Evolutionary conservation across 2,113 vertebrate species (phyloP).

Genomic region (Bos javanicus): DNA sequence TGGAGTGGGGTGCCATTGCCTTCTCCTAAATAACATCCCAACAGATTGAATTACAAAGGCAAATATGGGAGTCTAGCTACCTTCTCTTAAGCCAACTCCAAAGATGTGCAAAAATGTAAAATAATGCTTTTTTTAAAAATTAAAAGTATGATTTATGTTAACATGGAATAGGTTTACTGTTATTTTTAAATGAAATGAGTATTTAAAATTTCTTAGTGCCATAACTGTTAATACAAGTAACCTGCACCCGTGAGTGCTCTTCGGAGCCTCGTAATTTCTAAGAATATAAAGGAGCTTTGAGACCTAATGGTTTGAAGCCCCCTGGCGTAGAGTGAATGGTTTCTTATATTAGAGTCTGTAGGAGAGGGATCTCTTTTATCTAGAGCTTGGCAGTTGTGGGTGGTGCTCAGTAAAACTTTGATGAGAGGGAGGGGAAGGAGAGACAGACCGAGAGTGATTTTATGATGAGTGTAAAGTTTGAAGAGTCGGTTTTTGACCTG

Average conservation of each 20-base stretch:
- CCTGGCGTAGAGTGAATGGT: background rate
- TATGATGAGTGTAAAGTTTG: background rate
- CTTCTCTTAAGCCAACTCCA: background rate
- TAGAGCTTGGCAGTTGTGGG: background rate
- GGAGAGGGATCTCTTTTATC: background rate
- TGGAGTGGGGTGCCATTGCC: too few relatives aligned
- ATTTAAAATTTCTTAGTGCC: background rate
- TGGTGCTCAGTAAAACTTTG: background rate
- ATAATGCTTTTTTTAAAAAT: background rate
- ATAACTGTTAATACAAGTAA: background rate
- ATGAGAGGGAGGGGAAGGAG: background rate
- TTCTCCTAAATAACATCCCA: background rate
- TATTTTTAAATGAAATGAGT: conserved; percentile 11
- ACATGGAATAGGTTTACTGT: background rate
- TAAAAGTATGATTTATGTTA: background rate
- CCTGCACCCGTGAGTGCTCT: background rate
- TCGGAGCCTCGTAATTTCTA: conserved; percentile 9
- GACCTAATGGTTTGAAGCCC: background rate
- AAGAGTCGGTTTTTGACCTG: conserved; percentile 56
- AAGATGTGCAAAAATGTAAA: background rate
- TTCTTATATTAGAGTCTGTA: background rate
- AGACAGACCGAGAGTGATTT: background rate
- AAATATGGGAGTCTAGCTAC: background rate
- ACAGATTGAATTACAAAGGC: background rate
- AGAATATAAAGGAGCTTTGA: background rate